Percentiles rank a stretch among this genome's conserved stretches.
phyloP scores from a whole-genome alignment of 1,140 invertebrate species.

The Dreissena polymorpha region DNA sequence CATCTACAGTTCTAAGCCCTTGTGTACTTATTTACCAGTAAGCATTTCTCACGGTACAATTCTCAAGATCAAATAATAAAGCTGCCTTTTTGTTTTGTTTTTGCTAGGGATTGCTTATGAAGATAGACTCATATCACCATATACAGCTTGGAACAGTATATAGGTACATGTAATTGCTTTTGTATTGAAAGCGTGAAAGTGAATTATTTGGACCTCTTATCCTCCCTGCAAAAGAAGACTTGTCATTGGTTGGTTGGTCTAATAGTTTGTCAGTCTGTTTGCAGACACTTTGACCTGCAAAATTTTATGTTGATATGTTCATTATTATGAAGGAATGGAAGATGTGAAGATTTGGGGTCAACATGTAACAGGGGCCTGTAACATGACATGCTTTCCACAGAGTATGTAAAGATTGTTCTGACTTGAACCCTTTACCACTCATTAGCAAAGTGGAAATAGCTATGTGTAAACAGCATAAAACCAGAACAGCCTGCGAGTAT shows the following conservation, averaged over 20 bases:
- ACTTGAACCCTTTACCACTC: no score
- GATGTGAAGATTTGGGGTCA: not conserved
- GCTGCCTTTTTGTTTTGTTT: slow-evolving; percentile 10
- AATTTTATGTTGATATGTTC: not conserved
- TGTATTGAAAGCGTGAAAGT: not conserved
- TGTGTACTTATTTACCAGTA: not conserved
- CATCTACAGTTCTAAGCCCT: not conserved
- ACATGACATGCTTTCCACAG: no score
- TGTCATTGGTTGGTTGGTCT: not conserved
- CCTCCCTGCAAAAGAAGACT: not conserved
- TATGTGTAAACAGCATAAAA: no score
- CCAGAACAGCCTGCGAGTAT: no score
- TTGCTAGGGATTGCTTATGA: slow-evolving; percentile 90
- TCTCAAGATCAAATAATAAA: not conserved
- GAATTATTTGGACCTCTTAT: no score
- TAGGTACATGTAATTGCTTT: slow-evolving; percentile 80
- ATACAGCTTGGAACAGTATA: slow-evolving; percentile 98
- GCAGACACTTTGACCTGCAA: not conserved
- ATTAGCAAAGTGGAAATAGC: no score
- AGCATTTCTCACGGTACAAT: not conserved
- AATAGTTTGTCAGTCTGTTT: not conserved
- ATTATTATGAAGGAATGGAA: not conserved
- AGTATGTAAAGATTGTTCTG: no score
- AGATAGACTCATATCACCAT: slow-evolving; percentile 97
- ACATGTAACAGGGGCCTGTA: not conserved